Evolutionary conservation across 1,140 invertebrate species (phyloP).

Genomic region (Aphelinus certus): DNA sequence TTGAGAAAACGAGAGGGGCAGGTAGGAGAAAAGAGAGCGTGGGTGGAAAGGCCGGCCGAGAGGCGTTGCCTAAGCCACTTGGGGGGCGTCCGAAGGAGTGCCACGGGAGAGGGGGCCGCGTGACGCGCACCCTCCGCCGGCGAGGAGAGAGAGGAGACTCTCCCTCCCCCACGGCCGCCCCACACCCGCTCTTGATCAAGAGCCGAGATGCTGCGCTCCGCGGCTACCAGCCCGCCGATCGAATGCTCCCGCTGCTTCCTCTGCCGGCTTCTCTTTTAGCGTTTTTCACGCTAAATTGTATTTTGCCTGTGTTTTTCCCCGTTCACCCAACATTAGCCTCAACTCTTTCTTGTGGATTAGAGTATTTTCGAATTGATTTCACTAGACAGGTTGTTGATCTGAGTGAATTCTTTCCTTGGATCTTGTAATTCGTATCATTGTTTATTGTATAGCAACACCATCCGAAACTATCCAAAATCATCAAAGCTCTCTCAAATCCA

Average conservation of each 20-base stretch:
- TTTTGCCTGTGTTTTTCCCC: too few species aligned
- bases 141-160: constrained; percentile 44
- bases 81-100: constrained; percentile 29
- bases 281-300: background rate
- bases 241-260: background rate
- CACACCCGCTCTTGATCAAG: background rate
- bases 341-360: too few species aligned
- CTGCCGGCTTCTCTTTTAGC: background rate
- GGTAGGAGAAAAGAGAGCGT: constrained; percentile 14
- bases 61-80: constrained; percentile 26
- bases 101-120: constrained; percentile 1
- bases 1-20: too few species aligned
- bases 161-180: constrained; percentile 43
- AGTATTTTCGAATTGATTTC: too few species aligned
- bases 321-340: too few species aligned
- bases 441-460: too few species aligned
- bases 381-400: too few species aligned
- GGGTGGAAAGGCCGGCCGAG: constrained; percentile 4
- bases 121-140: background rate
- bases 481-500: too few species aligned
- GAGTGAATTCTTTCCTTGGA: too few species aligned
- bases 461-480: too few species aligned
- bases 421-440: too few species aligned
- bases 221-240: constrained; percentile 42
- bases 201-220: constrained; percentile 4